Evolutionary conservation across 2,113 vertebrate genomes (phyloP), one percentile per base, ranked within the genome.

Genomic region (mouse (Mus musculus)): DNA sequence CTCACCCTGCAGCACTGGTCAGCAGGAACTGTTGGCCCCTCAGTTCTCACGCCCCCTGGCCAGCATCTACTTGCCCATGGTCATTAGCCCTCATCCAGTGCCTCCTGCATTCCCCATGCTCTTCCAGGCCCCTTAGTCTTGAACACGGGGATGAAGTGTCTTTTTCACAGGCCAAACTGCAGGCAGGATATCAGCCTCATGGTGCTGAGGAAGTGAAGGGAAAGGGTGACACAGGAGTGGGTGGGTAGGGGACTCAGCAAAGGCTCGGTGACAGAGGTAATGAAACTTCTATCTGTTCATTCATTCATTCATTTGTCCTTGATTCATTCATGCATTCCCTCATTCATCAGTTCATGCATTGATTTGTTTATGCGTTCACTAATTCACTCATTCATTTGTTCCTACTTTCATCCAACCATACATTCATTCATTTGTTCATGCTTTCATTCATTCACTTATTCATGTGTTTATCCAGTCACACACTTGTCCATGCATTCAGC

Each of bases 11-110:
- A 8, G 39, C 20, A 33, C 5, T 9, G 2, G 39, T 28, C 5
- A 3, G 2, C 4, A 3, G 39, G 9, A 39, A 72, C 14, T 4
- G 22, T 0, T 24, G 9, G 12, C 69, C 54, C 26, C 0, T 61
- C 4, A 67, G 61, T 3, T 39, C 22, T 17, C 1, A 0, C 24
- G 5, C 0, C 16, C 39, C 12, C 20, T 0, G 2, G 22, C 54
- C 52, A 33, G 85, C 0, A 0, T 22, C 4, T 0, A 42, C 78
- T 26, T 30, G 56, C 13, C 22, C 61, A 11, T 26, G 4, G 7
- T 49, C 30, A 12, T 36, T 28, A 9, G 17, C 89, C 11, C 59
- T 65, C 7, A 19, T 7, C 20, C 11, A n/a, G 77, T 0, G 0
- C 14, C 65, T 6, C 36, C 13, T 81, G 65, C 19, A n/a, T 54